Evolutionary conservation across 2,797 vertebrate species (phyloP).

Genomic region (Hylomyscus alleni): DNA sequence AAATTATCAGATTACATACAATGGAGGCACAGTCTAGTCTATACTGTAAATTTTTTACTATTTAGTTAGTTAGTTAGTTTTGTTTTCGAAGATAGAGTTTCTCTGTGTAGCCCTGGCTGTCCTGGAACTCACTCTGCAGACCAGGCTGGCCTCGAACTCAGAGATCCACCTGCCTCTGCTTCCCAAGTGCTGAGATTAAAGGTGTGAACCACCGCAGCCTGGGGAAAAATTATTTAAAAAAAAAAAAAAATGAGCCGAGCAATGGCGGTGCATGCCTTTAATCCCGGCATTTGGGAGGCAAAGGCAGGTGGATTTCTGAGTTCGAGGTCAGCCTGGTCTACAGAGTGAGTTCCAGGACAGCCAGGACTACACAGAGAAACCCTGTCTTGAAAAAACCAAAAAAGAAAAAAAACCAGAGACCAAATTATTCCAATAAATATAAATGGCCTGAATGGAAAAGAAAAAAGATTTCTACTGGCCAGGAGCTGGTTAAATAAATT

Average conservation of each 20-base stretch:
- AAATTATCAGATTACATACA: not conserved
- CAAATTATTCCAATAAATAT: constrained; percentile 49
- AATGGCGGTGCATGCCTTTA: too few species aligned
- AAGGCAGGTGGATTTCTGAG: too few species aligned
- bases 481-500: constrained; percentile 27
- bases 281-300: too few species aligned
- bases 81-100: not conserved
- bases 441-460: constrained; percentile 25
- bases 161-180: not conserved
- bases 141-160: not conserved
- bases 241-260: too few species aligned
- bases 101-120: not conserved
- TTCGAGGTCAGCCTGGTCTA: too few species aligned
- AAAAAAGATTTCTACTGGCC: constrained; percentile 10
- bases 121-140: not conserved
- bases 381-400: too few species aligned
- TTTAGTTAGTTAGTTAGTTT: not conserved
- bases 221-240: not conserved
- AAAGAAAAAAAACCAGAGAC: constrained; percentile 33
- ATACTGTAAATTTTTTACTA: not conserved
- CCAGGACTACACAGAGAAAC: too few species aligned
- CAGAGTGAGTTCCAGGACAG: too few species aligned
- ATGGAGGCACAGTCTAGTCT: not conserved
- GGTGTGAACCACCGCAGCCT: not conserved
- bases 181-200: not conserved